A percentile compares a stretch with the other conserved stretches of the same genome.
These are phyloP conservation scores for Trichogramma evanescens DNA, from an alignment of 2,888 invertebrate genomes.

Conservation along the genomic window DNA sequence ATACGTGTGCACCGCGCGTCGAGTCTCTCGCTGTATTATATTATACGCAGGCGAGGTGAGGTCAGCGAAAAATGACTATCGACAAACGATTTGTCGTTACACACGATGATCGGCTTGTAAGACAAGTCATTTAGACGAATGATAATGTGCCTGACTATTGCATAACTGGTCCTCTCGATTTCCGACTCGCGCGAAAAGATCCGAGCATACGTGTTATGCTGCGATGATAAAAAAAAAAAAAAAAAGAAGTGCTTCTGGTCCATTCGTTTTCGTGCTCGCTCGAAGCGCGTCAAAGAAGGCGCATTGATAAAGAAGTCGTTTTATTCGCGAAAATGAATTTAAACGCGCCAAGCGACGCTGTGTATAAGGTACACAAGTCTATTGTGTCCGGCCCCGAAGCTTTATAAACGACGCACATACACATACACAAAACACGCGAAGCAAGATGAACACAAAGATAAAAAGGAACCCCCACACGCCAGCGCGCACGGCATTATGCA, in stretches of 20 bases:
- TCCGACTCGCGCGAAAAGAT: not conserved
- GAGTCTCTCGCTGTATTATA: not conserved
- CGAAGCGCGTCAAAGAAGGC: no score
- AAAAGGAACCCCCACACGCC: not conserved
- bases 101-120: constrained; percentile 46
- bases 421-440: no score
- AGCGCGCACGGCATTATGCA: not conserved
- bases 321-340: not conserved
- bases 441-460: no score
- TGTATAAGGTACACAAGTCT: no score
- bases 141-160: constrained; percentile 23
- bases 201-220: constrained; percentile 4
- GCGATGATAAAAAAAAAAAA: not conserved
- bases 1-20: no score
- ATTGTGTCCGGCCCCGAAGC: no score
- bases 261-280: not conserved
- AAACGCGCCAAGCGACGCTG: no score
- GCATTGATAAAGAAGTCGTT: not conserved
- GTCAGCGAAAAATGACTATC: constrained; percentile 9
- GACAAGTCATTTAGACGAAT: constrained; percentile 45
- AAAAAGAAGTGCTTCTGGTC: not conserved
- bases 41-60: not conserved
- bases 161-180: not conserved
- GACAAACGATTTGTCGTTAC: constrained; percentile 13
- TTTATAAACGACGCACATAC: no score